Evolutionary conservation across 2,888 invertebrate species (phyloP).

Genomic region (Cerastis rubricosa): DNA sequence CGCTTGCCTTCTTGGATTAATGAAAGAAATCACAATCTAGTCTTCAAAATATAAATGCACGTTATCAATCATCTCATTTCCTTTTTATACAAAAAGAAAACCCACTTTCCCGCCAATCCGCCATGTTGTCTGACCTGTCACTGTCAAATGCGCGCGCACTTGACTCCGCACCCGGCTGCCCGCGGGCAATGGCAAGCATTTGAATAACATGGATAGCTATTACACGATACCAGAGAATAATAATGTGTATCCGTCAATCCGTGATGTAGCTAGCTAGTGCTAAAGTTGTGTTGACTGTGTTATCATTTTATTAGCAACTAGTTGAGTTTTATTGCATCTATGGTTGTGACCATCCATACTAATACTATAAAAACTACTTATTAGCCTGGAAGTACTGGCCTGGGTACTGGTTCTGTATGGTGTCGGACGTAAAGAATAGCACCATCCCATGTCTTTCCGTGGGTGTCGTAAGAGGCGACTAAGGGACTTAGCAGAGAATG

Average conservation of each 20-base stretch:
- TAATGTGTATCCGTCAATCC: conserved; percentile 63
- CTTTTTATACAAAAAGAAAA: conserved; percentile 34
- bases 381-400: not conserved
- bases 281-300: conserved; percentile 38
- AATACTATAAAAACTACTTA: not conserved
- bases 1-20: not conserved
- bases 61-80: conserved; percentile 15
- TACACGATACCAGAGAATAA: conserved; percentile 50
- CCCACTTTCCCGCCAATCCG: conserved; percentile 62
- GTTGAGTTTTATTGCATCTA: not conserved
- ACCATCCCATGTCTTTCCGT: no score
- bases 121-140: conserved; percentile 69
- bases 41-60: not conserved
- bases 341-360: not conserved
- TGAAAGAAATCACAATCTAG: not conserved
- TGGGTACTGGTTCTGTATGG: no score
- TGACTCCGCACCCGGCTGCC: conserved; percentile 66
- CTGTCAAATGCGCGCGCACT: conserved; percentile 68
- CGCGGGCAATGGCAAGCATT: conserved; percentile 70
- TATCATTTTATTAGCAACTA: conserved; percentile 30
- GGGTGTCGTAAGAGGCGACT: no score
- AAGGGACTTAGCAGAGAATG: no score
- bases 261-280: conserved; percentile 13
- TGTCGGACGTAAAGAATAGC: no score
- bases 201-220: conserved; percentile 77